Evolutionary conservation across 2,113 vertebrate species (phyloP).

Genomic region (Circaetus cinerascens): DNA sequence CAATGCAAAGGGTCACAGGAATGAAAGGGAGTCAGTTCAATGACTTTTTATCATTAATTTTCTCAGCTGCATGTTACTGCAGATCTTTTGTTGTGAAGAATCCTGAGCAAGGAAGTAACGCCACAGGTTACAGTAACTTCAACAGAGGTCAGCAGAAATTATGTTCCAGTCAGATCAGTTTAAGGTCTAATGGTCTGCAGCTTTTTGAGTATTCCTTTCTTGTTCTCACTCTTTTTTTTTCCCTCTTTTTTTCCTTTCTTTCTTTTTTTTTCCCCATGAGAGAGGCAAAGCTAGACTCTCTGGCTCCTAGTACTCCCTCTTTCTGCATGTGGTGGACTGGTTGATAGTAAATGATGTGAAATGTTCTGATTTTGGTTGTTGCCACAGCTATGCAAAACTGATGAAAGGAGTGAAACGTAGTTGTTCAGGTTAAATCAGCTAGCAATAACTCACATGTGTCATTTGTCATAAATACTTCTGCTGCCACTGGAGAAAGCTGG

Average conservation of each 20-base stretch:
- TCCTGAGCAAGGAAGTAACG: background rate
- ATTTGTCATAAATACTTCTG: background rate
- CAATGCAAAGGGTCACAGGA: background rate
- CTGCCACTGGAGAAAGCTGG: background rate
- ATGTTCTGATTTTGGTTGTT: background rate
- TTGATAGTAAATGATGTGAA: background rate
- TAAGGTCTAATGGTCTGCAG: background rate
- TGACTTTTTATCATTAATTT: background rate
- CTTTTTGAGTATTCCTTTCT: background rate
- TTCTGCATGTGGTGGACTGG: background rate
- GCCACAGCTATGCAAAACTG: background rate
- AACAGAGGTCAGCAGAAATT: background rate
- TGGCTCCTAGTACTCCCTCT: background rate
- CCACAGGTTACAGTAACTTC: background rate
- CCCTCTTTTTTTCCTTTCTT: fast-evolving
- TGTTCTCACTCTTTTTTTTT: background rate
- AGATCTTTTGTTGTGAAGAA: background rate
- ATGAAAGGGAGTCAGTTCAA: background rate
- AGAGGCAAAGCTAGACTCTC: background rate
- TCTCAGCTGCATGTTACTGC: background rate
- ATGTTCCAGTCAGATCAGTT: background rate
- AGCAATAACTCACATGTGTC: background rate
- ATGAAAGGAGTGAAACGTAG: background rate
- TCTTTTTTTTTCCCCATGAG: fast-evolving
- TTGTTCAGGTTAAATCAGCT: background rate